Evolutionary conservation across 2,113 vertebrate genomes (phyloP).

Genomic region (Mellivora capensis): DNA sequence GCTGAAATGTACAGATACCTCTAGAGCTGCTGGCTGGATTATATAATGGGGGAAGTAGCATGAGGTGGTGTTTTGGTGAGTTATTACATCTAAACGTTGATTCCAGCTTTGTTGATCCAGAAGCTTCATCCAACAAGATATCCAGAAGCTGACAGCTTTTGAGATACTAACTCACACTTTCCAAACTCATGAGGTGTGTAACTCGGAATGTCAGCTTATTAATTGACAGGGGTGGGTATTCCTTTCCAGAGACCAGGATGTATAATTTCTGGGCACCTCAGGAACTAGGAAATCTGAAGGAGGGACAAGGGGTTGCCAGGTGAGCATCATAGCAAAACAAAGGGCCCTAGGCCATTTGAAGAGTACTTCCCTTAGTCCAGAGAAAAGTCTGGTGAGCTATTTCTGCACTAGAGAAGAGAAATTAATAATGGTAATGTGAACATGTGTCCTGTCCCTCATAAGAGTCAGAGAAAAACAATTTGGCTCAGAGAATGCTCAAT

Average conservation of each 20-base stretch:
- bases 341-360: neutral
- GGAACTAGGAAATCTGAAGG: neutral
- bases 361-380: neutral
- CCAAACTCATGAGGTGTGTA: neutral
- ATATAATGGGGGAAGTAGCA: neutral
- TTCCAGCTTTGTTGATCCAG: neutral
- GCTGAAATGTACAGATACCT: neutral
- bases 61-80: neutral
- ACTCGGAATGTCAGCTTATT: neutral
- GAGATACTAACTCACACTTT: neutral
- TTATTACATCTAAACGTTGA: neutral
- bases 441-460: fast-evolving
- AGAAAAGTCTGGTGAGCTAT: neutral
- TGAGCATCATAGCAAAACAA: neutral
- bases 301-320: neutral
- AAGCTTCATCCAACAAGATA: neutral
- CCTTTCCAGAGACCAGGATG: neutral
- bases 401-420: neutral
- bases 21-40: neutral
- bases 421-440: neutral
- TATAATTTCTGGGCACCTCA: neutral
- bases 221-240: neutral
- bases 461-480: neutral
- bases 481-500: neutral
- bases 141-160: neutral